Percentiles rank a stretch among this genome's conserved stretches.
phyloP scores from a whole-genome alignment of 1,140 invertebrate species.

The Camponotus vicinus region DNA sequence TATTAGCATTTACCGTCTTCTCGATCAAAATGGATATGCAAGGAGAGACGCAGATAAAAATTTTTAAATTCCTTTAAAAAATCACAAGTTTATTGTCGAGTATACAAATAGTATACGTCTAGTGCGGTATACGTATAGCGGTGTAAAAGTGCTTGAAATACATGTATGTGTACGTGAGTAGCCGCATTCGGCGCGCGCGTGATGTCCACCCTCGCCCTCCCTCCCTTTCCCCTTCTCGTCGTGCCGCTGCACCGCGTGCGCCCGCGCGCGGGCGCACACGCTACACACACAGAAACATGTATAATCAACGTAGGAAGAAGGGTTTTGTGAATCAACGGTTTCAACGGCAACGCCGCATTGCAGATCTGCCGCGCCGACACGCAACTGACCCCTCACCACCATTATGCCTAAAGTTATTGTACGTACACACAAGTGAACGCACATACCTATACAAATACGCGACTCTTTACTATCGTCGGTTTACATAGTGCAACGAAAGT shows the following conservation, averaged over 20 bases:
- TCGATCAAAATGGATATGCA: background rate
- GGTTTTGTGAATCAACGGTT: constrained; percentile 78
- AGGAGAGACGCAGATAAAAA: background rate
- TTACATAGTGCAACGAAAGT: background rate
- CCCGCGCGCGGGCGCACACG: background rate
- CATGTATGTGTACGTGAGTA: background rate
- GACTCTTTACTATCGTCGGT: no score
- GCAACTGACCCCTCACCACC: constrained; percentile 76
- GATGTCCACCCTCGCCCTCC: background rate
- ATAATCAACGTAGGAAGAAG: constrained; percentile 60
- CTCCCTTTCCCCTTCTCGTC: background rate
- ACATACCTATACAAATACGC: background rate
- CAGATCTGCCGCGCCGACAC: constrained; percentile 83
- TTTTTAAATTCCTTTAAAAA: background rate
- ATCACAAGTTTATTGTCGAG: background rate
- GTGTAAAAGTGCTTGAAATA: background rate
- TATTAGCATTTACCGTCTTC: background rate
- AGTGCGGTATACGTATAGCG: no score
- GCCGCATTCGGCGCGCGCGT: constrained; percentile 81
- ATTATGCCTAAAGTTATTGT: constrained; percentile 2
- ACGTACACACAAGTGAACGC: no score
- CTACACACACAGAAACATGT: background rate
- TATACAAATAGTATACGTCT: no score
- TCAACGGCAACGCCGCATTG: constrained; percentile 85
- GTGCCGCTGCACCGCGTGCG: background rate